phyloP scores from a whole-genome alignment of 2,888 invertebrate genomes.

The Chalcis sispes region DNA sequence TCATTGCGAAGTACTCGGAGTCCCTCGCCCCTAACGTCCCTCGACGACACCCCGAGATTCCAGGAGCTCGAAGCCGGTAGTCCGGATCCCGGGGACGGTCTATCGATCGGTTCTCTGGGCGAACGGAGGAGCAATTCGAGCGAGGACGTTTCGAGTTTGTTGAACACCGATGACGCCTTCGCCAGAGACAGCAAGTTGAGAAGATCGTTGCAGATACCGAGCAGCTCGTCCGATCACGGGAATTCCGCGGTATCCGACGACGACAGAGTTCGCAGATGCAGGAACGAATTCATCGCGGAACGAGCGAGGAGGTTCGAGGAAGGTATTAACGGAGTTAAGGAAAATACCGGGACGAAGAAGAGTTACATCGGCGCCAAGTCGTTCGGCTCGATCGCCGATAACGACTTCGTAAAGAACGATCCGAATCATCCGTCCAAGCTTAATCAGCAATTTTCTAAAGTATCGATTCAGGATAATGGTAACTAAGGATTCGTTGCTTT shows the following conservation, averaged over 20 bases:
- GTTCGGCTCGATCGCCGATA: conserved; percentile 51
- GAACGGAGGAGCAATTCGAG: conserved; percentile 74
- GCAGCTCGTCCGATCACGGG: background rate
- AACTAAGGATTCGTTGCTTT: too few species aligned
- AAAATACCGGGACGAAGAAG: conserved; percentile 11
- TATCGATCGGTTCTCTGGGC: conserved; percentile 11
- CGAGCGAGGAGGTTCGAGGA: conserved; percentile 40
- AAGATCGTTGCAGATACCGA: conserved; percentile 81
- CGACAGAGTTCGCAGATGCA: background rate
- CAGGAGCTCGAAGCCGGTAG: background rate
- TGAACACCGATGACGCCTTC: conserved; percentile 77
- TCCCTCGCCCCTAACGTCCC: conserved; percentile 45
- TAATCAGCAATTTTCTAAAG: conserved; percentile 13
- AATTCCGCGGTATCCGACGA: background rate
- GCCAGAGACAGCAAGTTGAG: conserved; percentile 81
- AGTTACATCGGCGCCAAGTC: conserved; percentile 23
- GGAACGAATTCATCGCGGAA: conserved; percentile 45
- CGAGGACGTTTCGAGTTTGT: conserved; percentile 75
- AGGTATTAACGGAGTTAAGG: background rate
- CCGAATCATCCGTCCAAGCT: conserved; percentile 53
- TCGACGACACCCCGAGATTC: background rate
- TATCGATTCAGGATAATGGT: conserved; percentile 27
- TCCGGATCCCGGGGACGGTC: background rate
- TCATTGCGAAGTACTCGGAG: conserved; percentile 19
- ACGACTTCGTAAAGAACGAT: conserved; percentile 55